Conservation (phyloP, 2,888 invertebrate species). For the Drosophila infuscata region DNA sequence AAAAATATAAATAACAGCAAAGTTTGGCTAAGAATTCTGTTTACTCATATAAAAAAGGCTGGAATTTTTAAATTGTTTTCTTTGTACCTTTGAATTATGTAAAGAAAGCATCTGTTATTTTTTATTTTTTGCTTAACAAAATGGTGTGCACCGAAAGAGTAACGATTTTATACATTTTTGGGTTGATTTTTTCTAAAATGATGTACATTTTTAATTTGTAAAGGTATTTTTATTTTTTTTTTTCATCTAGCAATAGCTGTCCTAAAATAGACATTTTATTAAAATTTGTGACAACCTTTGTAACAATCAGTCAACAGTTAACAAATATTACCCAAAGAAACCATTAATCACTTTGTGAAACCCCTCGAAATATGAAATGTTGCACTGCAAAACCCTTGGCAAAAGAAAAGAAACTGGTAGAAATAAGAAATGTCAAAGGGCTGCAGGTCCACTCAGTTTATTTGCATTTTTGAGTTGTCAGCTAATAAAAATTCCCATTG, state of each 20-base stretch:
- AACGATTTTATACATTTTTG: not conserved
- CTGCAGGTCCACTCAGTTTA: conserved; percentile 13
- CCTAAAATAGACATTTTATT: not conserved
- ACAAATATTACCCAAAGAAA: not conserved
- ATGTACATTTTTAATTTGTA: not conserved
- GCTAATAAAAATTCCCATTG: conserved; percentile 15
- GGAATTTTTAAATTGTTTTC: not conserved
- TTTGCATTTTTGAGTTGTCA: conserved; percentile 22
- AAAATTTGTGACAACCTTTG: not conserved
- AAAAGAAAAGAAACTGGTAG: not conserved
- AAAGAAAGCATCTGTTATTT: not conserved
- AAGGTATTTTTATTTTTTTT: not conserved
- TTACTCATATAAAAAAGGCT: not conserved
- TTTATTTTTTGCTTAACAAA: not conserved
- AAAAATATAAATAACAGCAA: not conserved
- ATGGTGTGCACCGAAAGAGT: not conserved
- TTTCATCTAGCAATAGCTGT: not conserved
- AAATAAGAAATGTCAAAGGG: conserved; percentile 9
- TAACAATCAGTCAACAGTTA: too few species aligned
- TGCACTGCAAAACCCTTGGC: not conserved
- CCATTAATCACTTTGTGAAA: conserved; percentile 3
- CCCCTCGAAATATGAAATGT: conserved; percentile 4
- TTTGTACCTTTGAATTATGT: not conserved
- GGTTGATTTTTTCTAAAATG: not conserved
- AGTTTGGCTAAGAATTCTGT: not conserved